Base-by-base conservation (phyloP, 2,888 invertebrate genomes). In the Ctena decussata region DNA sequence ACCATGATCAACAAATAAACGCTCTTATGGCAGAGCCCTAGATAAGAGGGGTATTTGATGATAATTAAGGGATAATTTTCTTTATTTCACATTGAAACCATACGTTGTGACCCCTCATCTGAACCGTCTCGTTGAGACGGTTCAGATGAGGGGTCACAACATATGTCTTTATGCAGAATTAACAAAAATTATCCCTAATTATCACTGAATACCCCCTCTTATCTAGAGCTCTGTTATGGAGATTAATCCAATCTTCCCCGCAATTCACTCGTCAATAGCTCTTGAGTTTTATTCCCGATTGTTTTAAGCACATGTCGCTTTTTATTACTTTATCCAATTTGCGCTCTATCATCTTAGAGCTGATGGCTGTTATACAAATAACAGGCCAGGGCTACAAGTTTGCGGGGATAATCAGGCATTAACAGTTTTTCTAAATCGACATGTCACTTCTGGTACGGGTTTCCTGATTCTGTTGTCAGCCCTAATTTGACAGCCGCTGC, bases 351-450 rank as follows among this genome's bases (percentile, higher is more conserved):
- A 65, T 65, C 65, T 65, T 44, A 35, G 37, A 32, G 69, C 49
- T 75, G 73, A 83, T 53, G 70, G 75, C 75, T 77, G 70, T 72
- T 80, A 75, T 78, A 80, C 80, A 86, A 86, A 86, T 86, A 81
- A 71, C 72, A 49, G 86, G 83, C 65, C 18, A 65, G 18, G 35
- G 65, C 65, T 65, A 65, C 18, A 32, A 65, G 32, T 65, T 65
- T 65, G 24, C 18, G 35, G 35, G 65, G 35, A 65, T 65, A 65
- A 65, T 65, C 32, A 65, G 65, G 65, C 32, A 65, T 65, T 65
- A 65, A 65, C 65, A 30, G 65, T 35, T 65, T 65, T 35, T 35
- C 65, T 65, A 65, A 65, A 65, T 65, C 65, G 65, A 35, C 65
- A 65, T 65, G 65, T 65, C 65, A 65, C 65, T 65, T 65, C 65